These are phyloP conservation scores for Drosophila koepferae DNA, from an alignment of 2,888 invertebrate genomes.

Conservation along the genomic window DNA sequence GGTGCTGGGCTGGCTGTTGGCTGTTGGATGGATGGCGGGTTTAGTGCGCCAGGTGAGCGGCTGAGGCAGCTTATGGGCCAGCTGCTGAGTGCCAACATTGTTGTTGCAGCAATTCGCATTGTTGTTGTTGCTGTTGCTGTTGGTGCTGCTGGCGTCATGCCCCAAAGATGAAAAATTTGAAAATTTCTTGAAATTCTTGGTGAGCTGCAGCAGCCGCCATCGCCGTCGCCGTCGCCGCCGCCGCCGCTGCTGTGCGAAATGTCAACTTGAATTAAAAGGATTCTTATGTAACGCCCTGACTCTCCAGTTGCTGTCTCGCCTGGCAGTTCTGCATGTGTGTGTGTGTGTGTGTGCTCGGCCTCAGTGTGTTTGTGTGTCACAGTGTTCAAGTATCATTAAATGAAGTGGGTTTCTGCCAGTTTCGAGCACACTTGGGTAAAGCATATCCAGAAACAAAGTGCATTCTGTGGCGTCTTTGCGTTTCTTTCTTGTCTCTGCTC, in stretches of 20 bases:
- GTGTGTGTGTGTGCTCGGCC: constrained; percentile 50
- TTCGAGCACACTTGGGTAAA: constrained; percentile 83
- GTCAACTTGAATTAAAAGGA: constrained; percentile 84
- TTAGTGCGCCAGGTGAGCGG: constrained; percentile 51
- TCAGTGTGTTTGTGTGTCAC: constrained; percentile 81
- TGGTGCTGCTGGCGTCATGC: constrained; percentile 43
- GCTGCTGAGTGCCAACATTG: constrained; percentile 75
- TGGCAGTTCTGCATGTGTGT: constrained; percentile 25
- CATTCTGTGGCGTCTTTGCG: constrained; percentile 80
- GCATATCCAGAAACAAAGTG: constrained; percentile 84
- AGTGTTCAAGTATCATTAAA: constrained; percentile 84
- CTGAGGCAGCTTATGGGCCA: constrained; percentile 54
- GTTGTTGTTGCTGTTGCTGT: constrained; percentile 26
- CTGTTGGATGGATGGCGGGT: constrained; percentile 7
- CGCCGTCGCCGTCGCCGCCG: constrained; percentile 32
- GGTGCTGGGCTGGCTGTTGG: constrained; percentile 4
- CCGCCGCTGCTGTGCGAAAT: constrained; percentile 71
- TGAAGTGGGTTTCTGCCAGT: constrained; percentile 84
- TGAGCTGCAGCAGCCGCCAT: constrained; percentile 33
- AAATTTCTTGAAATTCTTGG: constrained; percentile 78
- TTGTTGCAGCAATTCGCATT: constrained; percentile 30
- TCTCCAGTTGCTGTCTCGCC: constrained; percentile 56
- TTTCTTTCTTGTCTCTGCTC: constrained; percentile 50
- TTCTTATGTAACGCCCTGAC: constrained; percentile 77
- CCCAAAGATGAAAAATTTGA: constrained; percentile 81